These are phyloP conservation scores for Ibidorhyncha struthersii DNA, from an alignment of 2,113 vertebrate genomes.

Conservation along the genomic window DNA sequence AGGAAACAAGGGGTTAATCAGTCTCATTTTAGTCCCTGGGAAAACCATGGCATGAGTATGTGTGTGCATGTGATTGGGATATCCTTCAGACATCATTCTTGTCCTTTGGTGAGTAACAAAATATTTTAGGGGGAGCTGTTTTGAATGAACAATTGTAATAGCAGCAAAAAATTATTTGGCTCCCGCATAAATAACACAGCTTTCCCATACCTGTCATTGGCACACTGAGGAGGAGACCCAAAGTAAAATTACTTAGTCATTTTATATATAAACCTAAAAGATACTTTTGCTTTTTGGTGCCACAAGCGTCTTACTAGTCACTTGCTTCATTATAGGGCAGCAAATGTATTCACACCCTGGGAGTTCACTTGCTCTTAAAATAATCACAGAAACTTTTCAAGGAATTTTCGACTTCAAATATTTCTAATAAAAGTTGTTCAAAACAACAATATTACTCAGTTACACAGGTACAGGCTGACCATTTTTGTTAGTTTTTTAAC, in stretches of 20 bases:
- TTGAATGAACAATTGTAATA: background rate
- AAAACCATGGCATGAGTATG: rapidly evolving
- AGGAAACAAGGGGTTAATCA: background rate
- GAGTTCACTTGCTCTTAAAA: background rate
- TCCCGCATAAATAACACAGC: background rate
- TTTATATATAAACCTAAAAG: background rate
- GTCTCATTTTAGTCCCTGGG: background rate
- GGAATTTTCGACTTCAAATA: background rate
- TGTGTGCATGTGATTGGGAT: background rate
- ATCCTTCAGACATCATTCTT: background rate
- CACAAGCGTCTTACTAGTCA: background rate
- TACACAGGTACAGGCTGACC: background rate
- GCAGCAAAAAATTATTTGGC: background rate
- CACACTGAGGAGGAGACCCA: background rate
- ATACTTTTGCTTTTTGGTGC: background rate
- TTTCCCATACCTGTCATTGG: background rate
- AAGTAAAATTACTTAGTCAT: background rate
- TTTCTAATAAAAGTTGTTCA: background rate
- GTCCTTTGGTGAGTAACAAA: too few relatives aligned
- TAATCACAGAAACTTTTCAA: background rate
- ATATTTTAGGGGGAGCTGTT: background rate
- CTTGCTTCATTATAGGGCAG: background rate
- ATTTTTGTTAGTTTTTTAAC: background rate
- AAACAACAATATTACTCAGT: background rate
- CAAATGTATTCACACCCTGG: background rate